Conservation (phyloP, 2,797 vertebrate genomes). For the Clarias pachynema region DNA sequence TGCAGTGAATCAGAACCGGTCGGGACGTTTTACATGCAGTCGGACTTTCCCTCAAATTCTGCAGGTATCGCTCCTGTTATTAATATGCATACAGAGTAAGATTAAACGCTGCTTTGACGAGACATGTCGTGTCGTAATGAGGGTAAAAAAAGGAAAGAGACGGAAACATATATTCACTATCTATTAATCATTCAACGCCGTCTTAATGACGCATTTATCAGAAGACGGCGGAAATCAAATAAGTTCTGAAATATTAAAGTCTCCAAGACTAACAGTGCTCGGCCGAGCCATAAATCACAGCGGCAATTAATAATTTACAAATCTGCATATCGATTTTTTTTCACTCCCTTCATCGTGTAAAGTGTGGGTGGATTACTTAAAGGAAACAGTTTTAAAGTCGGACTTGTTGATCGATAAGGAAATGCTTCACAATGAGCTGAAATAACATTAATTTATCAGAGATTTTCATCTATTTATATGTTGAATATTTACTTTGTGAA, state of each 20-base stretch:
- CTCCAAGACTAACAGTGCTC: constrained; percentile 53
- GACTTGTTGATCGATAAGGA: constrained; percentile 15
- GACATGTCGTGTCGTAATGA: constrained; percentile 89
- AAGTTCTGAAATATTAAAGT: constrained; percentile 70
- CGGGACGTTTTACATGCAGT: constrained; percentile 78
- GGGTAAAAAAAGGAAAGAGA: constrained; percentile 62
- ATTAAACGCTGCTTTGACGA: constrained; percentile 86
- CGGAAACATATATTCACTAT: constrained; percentile 76
- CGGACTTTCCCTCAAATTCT: constrained; percentile 69
- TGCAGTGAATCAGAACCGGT: constrained; percentile 64
- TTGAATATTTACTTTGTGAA: background rate
- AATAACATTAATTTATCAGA: background rate
- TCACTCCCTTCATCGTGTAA: constrained; percentile 20
- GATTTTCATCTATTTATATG: background rate
- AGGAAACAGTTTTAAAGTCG: background rate
- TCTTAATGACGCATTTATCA: constrained; percentile 80
- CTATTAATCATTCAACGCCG: constrained; percentile 90
- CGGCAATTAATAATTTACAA: constrained; percentile 55
- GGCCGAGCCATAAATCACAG: constrained; percentile 53
- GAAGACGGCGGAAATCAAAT: constrained; percentile 71
- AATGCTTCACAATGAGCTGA: background rate
- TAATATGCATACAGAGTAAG: constrained; percentile 89
- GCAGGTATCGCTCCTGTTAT: constrained; percentile 86
- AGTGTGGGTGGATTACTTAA: constrained; percentile 37
- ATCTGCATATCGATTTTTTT: constrained; percentile 29